Evolutionary conservation across 2,888 invertebrate species (phyloP), one percentile per base, ranked within the genome.

Genomic region (Sphecodes monilicornis): DNA sequence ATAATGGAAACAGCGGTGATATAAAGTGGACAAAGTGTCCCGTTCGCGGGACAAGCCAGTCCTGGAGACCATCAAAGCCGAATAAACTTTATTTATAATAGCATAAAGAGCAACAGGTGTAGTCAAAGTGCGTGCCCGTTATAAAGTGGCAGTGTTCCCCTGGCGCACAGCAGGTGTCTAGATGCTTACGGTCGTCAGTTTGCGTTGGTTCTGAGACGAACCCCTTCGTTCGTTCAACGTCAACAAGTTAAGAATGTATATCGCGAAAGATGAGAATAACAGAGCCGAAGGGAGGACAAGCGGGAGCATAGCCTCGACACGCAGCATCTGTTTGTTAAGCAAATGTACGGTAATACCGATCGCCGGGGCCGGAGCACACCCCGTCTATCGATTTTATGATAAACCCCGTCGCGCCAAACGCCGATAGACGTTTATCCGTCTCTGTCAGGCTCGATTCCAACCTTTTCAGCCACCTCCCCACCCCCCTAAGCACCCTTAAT

Each of bases 371-470:
- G 36, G 68, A 68, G 68, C 36, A 68, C 36, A 50, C 32, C 32
- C 57, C 57, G 71, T 83, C 79, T 84, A 84, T 85, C 85, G 85
- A 85, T 84, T 85, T 84, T 85, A 84, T 85, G 84, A 85, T 85
- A 85, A 84, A 84, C 75, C 70, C 18, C 39, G 29, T 29, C 50
- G 54, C 41, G 74, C 70, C 54, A 43, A 78, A 43, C 70, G 78
- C 29, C 70, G 73, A 86, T 80, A 80, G 84, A 76, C 80, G 76
- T 76, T 85, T 86, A 84, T 84, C 80, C 72, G 72, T 85, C 82
- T 70, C 82, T 73, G 85, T 86, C 86, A 74, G 86, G 71, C 80
- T 68, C 69, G 78, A 72, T 70, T 80, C 46, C 13, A 74, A 68
- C 43, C 66, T 26, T 36, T 43, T 50, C 69, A 46, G 66, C 78